A percentile compares a stretch with the other conserved stretches of the same genome.
These are phyloP conservation scores for Prietella phreatophila DNA, from an alignment of 2,113 vertebrate genomes.

Conservation along the genomic window DNA sequence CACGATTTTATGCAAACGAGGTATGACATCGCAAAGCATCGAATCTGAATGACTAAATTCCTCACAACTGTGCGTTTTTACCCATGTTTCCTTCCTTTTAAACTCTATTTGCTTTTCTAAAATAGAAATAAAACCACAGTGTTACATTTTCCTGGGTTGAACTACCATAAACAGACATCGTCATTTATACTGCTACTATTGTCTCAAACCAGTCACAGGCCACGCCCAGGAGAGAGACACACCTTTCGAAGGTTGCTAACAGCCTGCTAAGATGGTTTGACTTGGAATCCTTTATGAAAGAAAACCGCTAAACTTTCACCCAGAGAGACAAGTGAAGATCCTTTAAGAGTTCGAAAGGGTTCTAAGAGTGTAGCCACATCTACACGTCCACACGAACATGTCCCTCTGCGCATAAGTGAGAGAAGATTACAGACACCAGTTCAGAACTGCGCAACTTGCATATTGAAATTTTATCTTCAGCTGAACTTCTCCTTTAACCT, in stretches of 20 bases:
- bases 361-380: neutral
- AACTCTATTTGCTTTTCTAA: neutral
- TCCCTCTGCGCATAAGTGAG: neutral
- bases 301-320: neutral
- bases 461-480: neutral
- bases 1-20: too few species aligned
- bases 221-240: neutral
- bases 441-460: neutral
- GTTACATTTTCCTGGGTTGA: neutral
- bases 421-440: neutral
- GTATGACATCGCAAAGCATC: too few species aligned
- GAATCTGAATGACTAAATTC: neutral
- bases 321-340: neutral
- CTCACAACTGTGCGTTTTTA: neutral
- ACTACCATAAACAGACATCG: neutral
- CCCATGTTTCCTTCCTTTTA: too few species aligned
- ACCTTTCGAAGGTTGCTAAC: neutral
- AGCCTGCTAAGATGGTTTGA: neutral
- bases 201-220: neutral
- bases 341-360: neutral
- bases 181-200: neutral
- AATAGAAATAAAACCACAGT: neutral
- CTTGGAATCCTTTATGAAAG: neutral
- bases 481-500: neutral
- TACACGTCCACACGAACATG: neutral